A percentile compares a stretch with the other conserved stretches of the same genome.
phyloP scores from a whole-genome alignment of 2,113 vertebrate genomes.

The Columbina picui region DNA sequence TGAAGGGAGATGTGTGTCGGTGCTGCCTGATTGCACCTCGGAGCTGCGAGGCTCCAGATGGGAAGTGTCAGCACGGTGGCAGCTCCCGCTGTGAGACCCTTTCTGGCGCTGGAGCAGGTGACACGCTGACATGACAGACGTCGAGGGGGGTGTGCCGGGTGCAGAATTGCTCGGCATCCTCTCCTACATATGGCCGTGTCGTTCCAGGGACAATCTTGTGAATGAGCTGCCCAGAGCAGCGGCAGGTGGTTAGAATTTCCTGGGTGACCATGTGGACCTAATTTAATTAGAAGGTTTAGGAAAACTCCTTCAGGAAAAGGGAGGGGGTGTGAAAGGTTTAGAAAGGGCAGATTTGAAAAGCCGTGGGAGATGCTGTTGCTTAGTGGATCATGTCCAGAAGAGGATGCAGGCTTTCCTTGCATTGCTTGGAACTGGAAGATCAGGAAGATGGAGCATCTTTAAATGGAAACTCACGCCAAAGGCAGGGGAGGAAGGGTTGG shows the following conservation, averaged over 20 bases:
- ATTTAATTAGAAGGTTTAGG: slow-evolving; percentile 15
- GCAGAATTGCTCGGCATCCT: neutral
- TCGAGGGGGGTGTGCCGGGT: neutral
- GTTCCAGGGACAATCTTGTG: neutral
- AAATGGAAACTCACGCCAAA: neutral
- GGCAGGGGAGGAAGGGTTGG: neutral
- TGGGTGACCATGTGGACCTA: neutral
- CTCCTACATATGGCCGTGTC: neutral
- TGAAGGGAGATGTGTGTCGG: neutral
- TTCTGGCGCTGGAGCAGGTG: neutral
- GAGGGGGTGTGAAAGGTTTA: neutral
- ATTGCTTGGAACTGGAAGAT: neutral
- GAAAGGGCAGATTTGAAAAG: neutral
- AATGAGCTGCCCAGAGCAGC: neutral
- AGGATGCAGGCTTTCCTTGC: neutral
- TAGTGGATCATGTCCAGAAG: neutral
- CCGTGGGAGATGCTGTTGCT: neutral
- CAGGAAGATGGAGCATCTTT: neutral
- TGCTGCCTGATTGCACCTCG: neutral
- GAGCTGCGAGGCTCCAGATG: neutral
- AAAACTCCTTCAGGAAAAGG: neutral
- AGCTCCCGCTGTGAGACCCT: neutral
- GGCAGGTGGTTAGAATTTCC: neutral
- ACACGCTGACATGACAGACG: neutral
- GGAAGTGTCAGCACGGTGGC: neutral